Percentiles rank a stretch among this genome's conserved stretches.
These are phyloP conservation scores for Botia almorhae DNA, from an alignment of 2,797 vertebrate species.

Conservation along the genomic window DNA sequence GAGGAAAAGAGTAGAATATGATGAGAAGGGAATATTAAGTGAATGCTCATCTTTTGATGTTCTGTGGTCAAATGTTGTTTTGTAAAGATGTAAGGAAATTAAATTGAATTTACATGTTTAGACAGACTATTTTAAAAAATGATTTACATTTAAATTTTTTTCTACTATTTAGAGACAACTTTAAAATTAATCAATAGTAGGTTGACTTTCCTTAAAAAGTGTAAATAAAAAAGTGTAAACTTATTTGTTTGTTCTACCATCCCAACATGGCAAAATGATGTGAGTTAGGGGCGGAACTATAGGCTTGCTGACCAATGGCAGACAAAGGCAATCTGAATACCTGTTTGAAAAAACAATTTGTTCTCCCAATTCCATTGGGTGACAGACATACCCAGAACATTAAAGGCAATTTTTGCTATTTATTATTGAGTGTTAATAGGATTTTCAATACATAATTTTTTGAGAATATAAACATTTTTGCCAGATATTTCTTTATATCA, in stretches of 20 bases:
- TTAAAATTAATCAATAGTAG: no score
- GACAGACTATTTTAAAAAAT: no score
- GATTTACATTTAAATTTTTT: no score
- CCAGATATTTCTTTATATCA: neutral
- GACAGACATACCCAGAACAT: neutral
- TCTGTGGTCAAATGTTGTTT: neutral
- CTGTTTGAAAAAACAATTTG: neutral
- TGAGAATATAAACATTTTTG: neutral
- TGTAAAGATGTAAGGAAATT: neutral
- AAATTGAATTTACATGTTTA: no score
- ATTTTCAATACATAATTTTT: neutral
- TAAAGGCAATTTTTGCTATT: no score
- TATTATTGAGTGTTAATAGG: neutral
- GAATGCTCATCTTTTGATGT: slow-evolving; percentile 8
- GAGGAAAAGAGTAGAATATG: neutral
- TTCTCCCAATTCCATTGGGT: neutral
- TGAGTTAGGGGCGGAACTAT: neutral
- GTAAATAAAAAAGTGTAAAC: no score
- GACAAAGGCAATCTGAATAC: neutral
- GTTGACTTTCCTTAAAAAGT: no score
- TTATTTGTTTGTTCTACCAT: no score
- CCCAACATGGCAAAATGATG: no score
- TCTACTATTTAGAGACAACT: no score
- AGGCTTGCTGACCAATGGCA: neutral
- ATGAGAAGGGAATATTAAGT: neutral